A percentile compares a stretch with the other conserved stretches of the same genome.
Evolutionary conservation across 2,888 invertebrate genomes (phyloP).

Genomic region (Nudaria mundana): DNA sequence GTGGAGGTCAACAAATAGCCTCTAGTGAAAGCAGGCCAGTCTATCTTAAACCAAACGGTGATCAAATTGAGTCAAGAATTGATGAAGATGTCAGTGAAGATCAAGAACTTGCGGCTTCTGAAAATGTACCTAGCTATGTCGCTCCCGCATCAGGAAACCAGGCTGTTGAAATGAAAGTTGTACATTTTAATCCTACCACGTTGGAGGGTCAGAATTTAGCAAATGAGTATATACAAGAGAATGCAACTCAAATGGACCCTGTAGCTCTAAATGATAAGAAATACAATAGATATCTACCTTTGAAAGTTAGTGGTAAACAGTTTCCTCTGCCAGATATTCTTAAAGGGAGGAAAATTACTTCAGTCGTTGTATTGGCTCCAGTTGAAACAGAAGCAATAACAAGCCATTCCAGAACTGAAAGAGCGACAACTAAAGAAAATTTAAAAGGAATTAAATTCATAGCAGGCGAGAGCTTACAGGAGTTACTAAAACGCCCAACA

Average conservation of each 20-base stretch:
- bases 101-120: conserved; percentile 81
- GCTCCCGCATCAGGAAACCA: conserved; percentile 64
- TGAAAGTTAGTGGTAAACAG: conserved; percentile 91
- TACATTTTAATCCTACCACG: conserved; percentile 89
- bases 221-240: conserved; percentile 85
- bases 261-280: conserved; percentile 87
- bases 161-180: conserved; percentile 91
- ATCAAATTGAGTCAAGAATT: conserved; percentile 73
- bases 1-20: conserved; percentile 87
- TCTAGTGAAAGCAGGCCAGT: conserved; percentile 86
- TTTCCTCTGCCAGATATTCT: conserved; percentile 91
- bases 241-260: conserved; percentile 87
- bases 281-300: conserved; percentile 91
- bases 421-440: conserved; percentile 77
- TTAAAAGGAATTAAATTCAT: conserved; percentile 87
- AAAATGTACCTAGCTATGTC: conserved; percentile 67
- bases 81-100: conserved; percentile 74
- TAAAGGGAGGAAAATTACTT: conserved; percentile 88
- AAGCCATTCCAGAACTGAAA: conserved; percentile 75
- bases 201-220: conserved; percentile 86
- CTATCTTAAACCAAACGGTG: conserved; percentile 84
- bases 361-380: conserved; percentile 92
- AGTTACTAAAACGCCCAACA: conserved; percentile 87
- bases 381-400: conserved; percentile 85
- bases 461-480: conserved; percentile 88